Conservation (phyloP, 2,797 vertebrate species). For the Semotilus atromaculatus region DNA sequence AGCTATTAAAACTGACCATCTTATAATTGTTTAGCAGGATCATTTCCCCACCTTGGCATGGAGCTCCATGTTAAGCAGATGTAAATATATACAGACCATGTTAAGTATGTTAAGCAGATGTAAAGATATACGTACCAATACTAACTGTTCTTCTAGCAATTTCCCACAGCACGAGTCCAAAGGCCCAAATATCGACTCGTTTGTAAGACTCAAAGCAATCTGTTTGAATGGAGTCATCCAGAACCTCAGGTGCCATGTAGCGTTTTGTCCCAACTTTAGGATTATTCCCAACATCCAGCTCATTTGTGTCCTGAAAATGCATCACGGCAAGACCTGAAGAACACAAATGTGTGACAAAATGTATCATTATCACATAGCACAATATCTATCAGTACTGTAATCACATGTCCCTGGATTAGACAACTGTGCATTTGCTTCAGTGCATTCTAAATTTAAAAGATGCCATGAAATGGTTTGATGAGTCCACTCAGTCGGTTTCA, state of each 20-base stretch:
- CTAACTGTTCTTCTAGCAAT: constrained; percentile 93
- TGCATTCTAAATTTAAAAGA: not conserved
- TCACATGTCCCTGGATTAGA: not conserved
- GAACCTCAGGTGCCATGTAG: constrained; percentile 97
- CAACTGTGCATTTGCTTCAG: not conserved
- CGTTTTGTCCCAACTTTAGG: constrained; percentile 97
- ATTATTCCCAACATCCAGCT: constrained; percentile 95
- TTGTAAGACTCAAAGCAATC: constrained; percentile 98
- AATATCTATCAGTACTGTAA: not conserved
- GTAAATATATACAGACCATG: too few relatives aligned
- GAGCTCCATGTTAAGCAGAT: not conserved
- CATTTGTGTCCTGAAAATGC: constrained; percentile 98
- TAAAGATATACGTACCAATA: constrained; percentile 83
- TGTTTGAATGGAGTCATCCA: constrained; percentile 95
- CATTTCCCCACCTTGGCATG: fast-evolving
- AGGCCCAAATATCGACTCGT: constrained; percentile 96
- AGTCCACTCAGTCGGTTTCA: not conserved
- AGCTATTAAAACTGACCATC: not conserved
- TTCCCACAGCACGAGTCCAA: constrained; percentile 97
- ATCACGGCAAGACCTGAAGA: constrained; percentile 92
- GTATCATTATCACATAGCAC: not conserved
- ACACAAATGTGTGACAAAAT: not conserved
- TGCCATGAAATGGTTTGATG: not conserved
- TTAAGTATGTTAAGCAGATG: too few relatives aligned
- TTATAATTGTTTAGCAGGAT: not conserved